Conservation (phyloP, 2,113 vertebrate species). For the Symphodus melops region DNA sequence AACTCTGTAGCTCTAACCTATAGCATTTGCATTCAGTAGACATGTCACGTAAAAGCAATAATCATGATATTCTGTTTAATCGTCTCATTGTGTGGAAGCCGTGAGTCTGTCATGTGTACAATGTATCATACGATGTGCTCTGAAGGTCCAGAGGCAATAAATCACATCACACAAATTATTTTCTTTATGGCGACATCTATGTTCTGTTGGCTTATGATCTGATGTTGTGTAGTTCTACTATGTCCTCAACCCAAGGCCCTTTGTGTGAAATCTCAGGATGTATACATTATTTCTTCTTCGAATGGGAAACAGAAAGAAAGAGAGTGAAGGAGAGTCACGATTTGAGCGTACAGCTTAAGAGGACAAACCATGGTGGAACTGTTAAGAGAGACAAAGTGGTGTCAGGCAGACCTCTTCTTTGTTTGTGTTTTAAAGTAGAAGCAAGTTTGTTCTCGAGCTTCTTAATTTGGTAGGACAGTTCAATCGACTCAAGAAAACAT, state of each 20-base stretch:
- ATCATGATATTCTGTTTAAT: conserved; percentile 61
- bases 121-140: conserved; percentile 56
- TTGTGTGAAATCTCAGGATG: conserved; percentile 76
- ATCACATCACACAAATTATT: conserved; percentile 56
- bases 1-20: conserved; percentile 67
- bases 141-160: conserved; percentile 58
- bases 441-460: conserved; percentile 32
- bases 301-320: conserved; percentile 27
- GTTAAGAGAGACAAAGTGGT: conserved; percentile 18
- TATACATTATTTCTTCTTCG: conserved; percentile 37
- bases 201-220: conserved; percentile 52
- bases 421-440: conserved; percentile 26
- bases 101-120: conserved; percentile 54
- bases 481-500: conserved; percentile 14
- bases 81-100: conserved; percentile 61
- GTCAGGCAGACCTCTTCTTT: conserved; percentile 18
- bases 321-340: conserved; percentile 24
- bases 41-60: conserved; percentile 80
- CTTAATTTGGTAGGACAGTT: conserved; percentile 14
- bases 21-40: conserved; percentile 71
- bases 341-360: conserved; percentile 36
- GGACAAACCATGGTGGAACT: conserved; percentile 27
- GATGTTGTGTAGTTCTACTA: conserved; percentile 51
- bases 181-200: conserved; percentile 40
- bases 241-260: conserved; percentile 47